Base-by-base conservation (phyloP, 2,113 vertebrate species). In the Clinocottus analis region DNA sequence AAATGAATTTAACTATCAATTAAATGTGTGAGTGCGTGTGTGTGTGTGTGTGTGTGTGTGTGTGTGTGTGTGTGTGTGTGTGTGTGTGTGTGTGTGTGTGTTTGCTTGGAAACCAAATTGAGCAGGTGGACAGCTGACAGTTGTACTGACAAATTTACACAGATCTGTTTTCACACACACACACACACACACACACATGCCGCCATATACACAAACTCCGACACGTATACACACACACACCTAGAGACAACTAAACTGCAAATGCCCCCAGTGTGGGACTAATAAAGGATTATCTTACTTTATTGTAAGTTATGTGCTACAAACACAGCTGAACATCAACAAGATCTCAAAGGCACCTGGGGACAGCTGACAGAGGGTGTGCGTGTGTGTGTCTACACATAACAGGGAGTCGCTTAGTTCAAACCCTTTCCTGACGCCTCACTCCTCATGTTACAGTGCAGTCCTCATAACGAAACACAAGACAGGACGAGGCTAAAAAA, bases 271-370 rank as follows among this genome's bases (percentile, higher is more conserved):
- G 17, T 49, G 47, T 49, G 47, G 19, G 29, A 14, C 53, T 56
- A 27, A 56, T 16, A 16, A 27, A 56, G 25, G 19, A 49, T 21
- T 21, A 19, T 21, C 19, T 49, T 49, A 3, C 14, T 2, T 45
- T 45, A 45, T 21, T 2, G 19, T 41, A 41, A 84, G 75, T 80
- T 72, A 59, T 64, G 75, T 79, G 74, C 87, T 82, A 66, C 91
- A 87, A 85, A 90, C 83, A 84, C 70, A 87, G 84, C 68, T 51
- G 72, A 87, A 79, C 69, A 88, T 82, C 85, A 85, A 85, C 87
- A 79, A 63, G 72, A 85, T 91, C 79, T 91, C 72, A 86, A 86
- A 86, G 81, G 79, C 89, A 93, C 85, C 90, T 90, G 88, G 88
- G 63, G 85, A 72, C 73, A 91, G 83, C 75, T 86, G 80, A 90